Evolutionary conservation across 2,113 vertebrate species (phyloP).

Genomic region (Hyaena hyaena): DNA sequence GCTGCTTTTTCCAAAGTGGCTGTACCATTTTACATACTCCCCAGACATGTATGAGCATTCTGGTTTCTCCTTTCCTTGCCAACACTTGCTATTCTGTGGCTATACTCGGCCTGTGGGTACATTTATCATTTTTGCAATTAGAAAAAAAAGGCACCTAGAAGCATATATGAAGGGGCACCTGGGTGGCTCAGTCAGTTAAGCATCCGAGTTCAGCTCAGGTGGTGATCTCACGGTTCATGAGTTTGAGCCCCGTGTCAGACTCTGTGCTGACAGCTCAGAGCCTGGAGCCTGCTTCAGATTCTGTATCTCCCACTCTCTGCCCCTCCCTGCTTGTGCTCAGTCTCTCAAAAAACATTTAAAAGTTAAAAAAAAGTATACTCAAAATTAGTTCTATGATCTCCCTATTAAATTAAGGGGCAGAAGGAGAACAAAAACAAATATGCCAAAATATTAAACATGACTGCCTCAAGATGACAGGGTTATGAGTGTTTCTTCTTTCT

Average conservation of each 20-base stretch:
- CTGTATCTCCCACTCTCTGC: no score
- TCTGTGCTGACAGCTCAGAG: no score
- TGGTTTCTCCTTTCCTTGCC: not conserved
- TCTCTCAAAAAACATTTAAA: no score
- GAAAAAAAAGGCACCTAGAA: not conserved
- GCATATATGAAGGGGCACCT: not conserved
- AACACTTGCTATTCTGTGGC: not conserved
- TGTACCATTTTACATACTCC: not conserved
- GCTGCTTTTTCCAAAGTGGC: not conserved
- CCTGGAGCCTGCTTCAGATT: no score
- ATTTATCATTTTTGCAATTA: not conserved
- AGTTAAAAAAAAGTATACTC: no score
- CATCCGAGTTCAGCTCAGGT: no score
- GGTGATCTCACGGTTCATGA: no score
- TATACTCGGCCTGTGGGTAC: not conserved
- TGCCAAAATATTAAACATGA: not conserved
- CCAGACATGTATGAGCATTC: not conserved
- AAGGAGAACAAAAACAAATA: not conserved
- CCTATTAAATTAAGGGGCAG: not conserved
- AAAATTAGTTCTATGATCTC: not conserved
- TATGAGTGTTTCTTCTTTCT: not conserved
- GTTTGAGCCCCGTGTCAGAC: no score
- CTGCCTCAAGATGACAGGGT: not conserved
- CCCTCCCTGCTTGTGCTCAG: no score
- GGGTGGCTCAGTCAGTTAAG: no score